Percentiles rank a stretch among this genome's conserved stretches.
Conservation (phyloP, 2,888 invertebrate genomes). For the Ecliptopera silaceata region DNA sequence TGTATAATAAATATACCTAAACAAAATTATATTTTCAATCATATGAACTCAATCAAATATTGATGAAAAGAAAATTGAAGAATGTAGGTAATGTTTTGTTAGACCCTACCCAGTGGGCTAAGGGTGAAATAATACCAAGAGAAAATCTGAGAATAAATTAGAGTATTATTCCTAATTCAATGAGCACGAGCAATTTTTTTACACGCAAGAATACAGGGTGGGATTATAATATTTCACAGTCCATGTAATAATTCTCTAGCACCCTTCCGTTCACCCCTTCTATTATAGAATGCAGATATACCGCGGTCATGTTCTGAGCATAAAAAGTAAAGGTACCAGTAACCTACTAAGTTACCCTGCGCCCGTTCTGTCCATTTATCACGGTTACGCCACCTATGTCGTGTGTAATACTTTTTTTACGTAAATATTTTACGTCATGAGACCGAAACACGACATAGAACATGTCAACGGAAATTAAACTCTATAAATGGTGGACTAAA, state of each 20-base stretch:
- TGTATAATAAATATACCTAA: too few relatives aligned
- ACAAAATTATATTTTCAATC: too few relatives aligned
- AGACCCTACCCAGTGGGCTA: too few relatives aligned
- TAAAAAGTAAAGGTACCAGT: constrained; percentile 34
- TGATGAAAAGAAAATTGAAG: too few relatives aligned
- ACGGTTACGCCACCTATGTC: constrained; percentile 39
- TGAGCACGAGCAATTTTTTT: neutral
- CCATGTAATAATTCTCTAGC: constrained; percentile 34
- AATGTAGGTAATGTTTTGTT: too few relatives aligned
- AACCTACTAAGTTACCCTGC: constrained; percentile 37
- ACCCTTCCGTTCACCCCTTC: constrained; percentile 23
- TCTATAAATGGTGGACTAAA: constrained; percentile 37
- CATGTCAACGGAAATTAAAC: constrained; percentile 43
- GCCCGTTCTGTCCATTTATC: constrained; percentile 38
- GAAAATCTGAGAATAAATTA: too few relatives aligned
- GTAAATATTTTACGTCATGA: constrained; percentile 38
- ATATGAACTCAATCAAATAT: too few relatives aligned
- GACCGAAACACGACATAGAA: constrained; percentile 34
- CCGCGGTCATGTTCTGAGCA: constrained; percentile 33
- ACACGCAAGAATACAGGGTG: constrained; percentile 27
- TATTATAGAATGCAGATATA: constrained; percentile 37
- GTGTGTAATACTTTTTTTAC: constrained; percentile 38
- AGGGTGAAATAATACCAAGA: too few relatives aligned
- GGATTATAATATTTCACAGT: constrained; percentile 36
- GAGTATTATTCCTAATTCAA: too few relatives aligned